Base-by-base conservation (phyloP, 2,888 invertebrate species). In the Chloroclysta siterata region DNA sequence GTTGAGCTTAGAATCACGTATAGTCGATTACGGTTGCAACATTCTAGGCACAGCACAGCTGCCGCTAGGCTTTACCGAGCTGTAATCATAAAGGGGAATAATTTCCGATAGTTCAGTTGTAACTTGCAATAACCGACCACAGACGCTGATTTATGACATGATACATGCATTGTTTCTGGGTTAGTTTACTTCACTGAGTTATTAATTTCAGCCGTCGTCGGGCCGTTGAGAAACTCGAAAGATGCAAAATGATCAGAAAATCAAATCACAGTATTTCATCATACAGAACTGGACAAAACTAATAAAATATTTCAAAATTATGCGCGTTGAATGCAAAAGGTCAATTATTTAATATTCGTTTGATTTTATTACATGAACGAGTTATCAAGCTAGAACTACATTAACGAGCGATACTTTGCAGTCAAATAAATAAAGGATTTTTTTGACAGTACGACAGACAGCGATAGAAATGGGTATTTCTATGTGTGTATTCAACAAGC, bases 41-140 rank as follows among this genome's bases (percentile, higher is more conserved):
- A 72, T 60, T 47, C 62, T 17, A 60, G 61, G 52, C 50, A 52
- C 57, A 44, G 66, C 67, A 60, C 39, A 54, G 66, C 58, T 64
- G 57, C 60, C 62, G 53, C 60, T 64, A 66, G 61, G 47, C 47
- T 53, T 55, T 46, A 22, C 3, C 48, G 60, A 61, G 41, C 53
- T 67, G 61, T 60, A 66, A 74, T 72, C 67, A 73, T 70, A 54
- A 71, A 74, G 72, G 69, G 65, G 70, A 73, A 72, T 71, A 72
- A 75, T 73, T 70, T 71, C 64, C 68, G 72, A 75, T 65, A 65
- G 66, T 71, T 67, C 53, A 52, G 63, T 71, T 70, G 69, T 71
- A 70, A 76, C 71, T 71, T 71, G 69, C 72, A 70, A 76, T 71
- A 72, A 50, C 28, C 59, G 17, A 50, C 65, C 64, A 17, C 54